phyloP scores from a whole-genome alignment of 2,797 vertebrate species.

The Lagothrix lagotricha region DNA sequence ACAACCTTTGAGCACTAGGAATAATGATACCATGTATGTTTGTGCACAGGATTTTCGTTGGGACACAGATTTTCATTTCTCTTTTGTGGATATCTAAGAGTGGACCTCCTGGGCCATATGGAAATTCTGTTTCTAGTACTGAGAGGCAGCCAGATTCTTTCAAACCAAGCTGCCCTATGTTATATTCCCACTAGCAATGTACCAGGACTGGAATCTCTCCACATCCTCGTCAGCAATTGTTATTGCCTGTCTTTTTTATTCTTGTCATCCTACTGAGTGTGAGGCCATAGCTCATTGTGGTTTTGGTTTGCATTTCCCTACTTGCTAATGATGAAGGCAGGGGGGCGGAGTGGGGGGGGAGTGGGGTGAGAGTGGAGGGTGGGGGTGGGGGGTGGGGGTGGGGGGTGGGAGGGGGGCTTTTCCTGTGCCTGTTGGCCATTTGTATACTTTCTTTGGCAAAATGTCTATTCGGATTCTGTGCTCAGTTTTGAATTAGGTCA shows the following conservation, averaged over 20 bases:
- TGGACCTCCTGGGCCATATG: not conserved
- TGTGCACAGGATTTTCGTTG: not conserved
- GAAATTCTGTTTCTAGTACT: not conserved
- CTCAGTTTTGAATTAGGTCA: not conserved
- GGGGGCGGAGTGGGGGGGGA: accelerated
- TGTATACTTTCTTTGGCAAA: not conserved
- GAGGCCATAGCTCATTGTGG: not conserved
- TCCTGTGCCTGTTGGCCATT: not conserved
- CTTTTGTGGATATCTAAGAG: not conserved
- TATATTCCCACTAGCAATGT: not conserved
- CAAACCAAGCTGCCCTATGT: not conserved
- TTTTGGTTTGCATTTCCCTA: not conserved
- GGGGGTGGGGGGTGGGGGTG: not conserved
- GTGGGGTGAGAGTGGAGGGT: not conserved
- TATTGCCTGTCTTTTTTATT: not conserved
- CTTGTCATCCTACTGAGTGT: not conserved
- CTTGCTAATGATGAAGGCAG: not conserved
- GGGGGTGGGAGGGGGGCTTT: not conserved
- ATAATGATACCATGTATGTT: not conserved
- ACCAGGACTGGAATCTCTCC: not conserved
- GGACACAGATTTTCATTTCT: not conserved
- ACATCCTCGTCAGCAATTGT: not conserved
- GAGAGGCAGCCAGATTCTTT: not conserved
- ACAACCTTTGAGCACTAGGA: not conserved
- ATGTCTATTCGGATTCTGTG: not conserved